These are phyloP conservation scores for Amphipoea oculea DNA, from an alignment of 2,888 invertebrate genomes.

Conservation along the genomic window DNA sequence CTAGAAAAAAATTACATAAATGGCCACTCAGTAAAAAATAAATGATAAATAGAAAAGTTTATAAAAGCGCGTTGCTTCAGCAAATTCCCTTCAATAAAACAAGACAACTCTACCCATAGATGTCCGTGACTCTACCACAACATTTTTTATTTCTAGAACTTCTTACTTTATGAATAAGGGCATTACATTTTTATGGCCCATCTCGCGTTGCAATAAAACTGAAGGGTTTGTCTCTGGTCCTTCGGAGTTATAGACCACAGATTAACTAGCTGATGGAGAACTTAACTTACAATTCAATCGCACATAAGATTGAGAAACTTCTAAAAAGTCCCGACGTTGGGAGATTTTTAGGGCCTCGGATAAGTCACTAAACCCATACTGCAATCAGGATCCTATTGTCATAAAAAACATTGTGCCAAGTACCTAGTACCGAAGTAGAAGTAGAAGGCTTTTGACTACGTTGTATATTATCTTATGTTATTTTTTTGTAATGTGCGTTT, in stretches of 20 bases:
- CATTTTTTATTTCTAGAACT: constrained; percentile 53
- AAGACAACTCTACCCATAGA: constrained; percentile 7
- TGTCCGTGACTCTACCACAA: constrained; percentile 41
- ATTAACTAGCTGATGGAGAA: constrained; percentile 15
- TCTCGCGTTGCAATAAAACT: constrained; percentile 51
- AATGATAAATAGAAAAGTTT: neutral
- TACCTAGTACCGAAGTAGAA: neutral
- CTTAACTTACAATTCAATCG: neutral
- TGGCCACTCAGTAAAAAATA: neutral
- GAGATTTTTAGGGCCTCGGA: neutral
- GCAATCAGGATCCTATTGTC: neutral
- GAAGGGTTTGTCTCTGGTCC: constrained; percentile 47
- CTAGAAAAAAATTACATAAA: neutral
- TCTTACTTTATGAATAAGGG: constrained; percentile 58
- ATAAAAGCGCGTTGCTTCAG: neutral
- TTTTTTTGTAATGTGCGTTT: no score
- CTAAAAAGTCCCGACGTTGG: neutral
- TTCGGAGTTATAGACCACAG: constrained; percentile 58
- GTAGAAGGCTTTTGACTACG: no score
- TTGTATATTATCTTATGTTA: no score
- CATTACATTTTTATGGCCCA: constrained; percentile 54
- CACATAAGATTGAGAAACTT: constrained; percentile 25
- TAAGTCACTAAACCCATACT: neutral
- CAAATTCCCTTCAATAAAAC: constrained; percentile 39
- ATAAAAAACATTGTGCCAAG: neutral